Base-by-base conservation (phyloP, 2,888 invertebrate species). In the Drosophila mercatorum region DNA sequence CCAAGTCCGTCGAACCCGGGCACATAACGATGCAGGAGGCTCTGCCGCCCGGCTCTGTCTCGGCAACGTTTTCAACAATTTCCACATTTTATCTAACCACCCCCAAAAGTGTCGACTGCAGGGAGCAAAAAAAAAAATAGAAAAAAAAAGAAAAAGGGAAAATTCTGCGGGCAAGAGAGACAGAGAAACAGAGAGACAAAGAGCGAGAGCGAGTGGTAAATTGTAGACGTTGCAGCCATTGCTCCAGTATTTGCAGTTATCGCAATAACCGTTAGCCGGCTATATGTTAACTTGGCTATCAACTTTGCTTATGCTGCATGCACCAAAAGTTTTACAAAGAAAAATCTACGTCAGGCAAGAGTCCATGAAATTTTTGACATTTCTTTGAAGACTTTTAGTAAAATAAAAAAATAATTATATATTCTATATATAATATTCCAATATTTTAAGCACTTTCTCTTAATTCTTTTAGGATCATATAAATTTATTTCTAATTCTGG, bases 21-120 rank as follows among this genome's bases (percentile, higher is more conserved):
- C 78, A 82, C 90, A 90, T 89, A 83, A 80, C 87, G 87, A 90
- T 86, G 89, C 84, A 86, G 87, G 71, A 40, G 87, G 76, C 75
- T 68, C 61, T 67, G 67, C 58, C 71, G 67, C 58, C 71, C 60
- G 72, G 66, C 81, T 59, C 53, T 53, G 53, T 38, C 53, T 36
- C 53, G 75, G 76, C 83, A 85, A 81, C 80, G 83, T 75, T 85
- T 85, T 89, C 89, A 89, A 89, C 85, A 89, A 89, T 85, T 89
- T 90, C 78, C 90, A 89, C 90, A 90, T 83, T 90, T 89, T 81
- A 88, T 78, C 86, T 79, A 90, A 74, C 83, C 90, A 87, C 73
- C 89, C 90, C 88, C 90, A 78, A 83, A 86, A 83, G 90, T 90
- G 88, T 83, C 78, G 81, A 75, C 87, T 79, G 80, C 79, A 75